Base-by-base conservation (phyloP, 2,797 vertebrate species). In the Enoplosus armatus region DNA sequence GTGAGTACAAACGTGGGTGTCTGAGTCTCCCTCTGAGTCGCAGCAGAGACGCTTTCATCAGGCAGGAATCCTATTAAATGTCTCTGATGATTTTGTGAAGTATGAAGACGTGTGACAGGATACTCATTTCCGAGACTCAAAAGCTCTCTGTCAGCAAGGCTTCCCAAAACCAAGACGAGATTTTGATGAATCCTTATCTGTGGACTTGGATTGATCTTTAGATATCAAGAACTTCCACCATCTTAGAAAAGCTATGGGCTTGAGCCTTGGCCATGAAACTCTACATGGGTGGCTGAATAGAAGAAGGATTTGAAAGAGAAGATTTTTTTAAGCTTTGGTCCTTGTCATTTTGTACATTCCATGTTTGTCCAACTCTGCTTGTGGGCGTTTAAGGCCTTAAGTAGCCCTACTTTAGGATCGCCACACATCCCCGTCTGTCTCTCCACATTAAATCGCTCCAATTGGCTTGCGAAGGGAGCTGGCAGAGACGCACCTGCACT, bases 401-500 rank as follows among this genome's bases (percentile, higher is more conserved):
- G 74, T 63, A 75, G 54, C 18, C 20, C 50, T n/a, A 59, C 58
- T 65, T 77, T 60, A 76, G 26, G 67, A 73, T 61, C 29, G 64
- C 41, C 59, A 55, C 67, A 47, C 55, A 56, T 47, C 33, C 10
- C 50, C 3, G 15, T 53, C 75, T 77, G 73, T 63, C 60, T 73
- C 20, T 68, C 29, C 20, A 15, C 63, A 79, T 54, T 63, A 68
- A 85, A 70, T 82, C 55, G 2, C 58, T 81, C 65, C 63, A 51
- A 7, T 29, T 85, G 79, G 64, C 83, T 77, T 50, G 50, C 59
- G 39, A 43, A 6, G 12, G 6, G 39, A 63, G 22, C 77, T 80
- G 72, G 65, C 81, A 72, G 64, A 62, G 37, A 65, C 33, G 14
- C 53, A 79, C 72, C 60, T 62, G 43, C 5, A 3, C 33, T n/a